Conservation (phyloP, 1,140 invertebrate genomes). For the Periplaneta americana region DNA sequence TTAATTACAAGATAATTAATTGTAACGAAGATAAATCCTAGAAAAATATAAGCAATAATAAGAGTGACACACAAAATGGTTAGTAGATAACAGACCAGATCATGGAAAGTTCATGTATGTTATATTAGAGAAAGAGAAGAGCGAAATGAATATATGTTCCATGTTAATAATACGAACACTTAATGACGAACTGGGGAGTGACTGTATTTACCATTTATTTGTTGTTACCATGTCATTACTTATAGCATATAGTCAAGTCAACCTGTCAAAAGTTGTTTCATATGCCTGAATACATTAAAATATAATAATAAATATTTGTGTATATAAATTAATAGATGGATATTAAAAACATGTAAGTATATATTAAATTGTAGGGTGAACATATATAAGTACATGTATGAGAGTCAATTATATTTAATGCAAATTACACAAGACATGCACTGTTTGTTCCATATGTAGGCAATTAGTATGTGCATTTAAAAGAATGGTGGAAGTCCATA, state of each 20-base stretch:
- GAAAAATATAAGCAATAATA: too few relatives aligned
- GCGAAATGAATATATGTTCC: too few relatives aligned
- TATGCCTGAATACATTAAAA: not conserved
- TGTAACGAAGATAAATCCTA: too few relatives aligned
- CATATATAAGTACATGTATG: not conserved
- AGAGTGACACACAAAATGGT: too few relatives aligned
- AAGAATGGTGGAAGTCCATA: not conserved
- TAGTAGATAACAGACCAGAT: too few relatives aligned
- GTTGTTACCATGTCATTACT: not conserved
- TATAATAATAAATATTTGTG: not conserved
- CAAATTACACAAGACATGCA: not conserved
- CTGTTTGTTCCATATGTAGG: not conserved
- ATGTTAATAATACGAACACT: too few relatives aligned
- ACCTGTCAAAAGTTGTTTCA: not conserved
- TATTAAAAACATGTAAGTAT: not conserved
- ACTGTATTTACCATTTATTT: not conserved
- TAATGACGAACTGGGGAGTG: too few relatives aligned
- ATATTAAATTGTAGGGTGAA: not conserved
- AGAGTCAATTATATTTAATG: not conserved
- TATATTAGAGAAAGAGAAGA: too few relatives aligned
- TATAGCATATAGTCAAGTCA: not conserved
- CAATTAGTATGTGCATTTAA: not conserved
- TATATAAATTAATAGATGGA: not conserved
- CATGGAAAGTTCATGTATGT: too few relatives aligned
- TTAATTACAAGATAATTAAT: too few relatives aligned